phyloP scores from a whole-genome alignment of 2,113 vertebrate species.

The Cynopterus brachyotis region DNA sequence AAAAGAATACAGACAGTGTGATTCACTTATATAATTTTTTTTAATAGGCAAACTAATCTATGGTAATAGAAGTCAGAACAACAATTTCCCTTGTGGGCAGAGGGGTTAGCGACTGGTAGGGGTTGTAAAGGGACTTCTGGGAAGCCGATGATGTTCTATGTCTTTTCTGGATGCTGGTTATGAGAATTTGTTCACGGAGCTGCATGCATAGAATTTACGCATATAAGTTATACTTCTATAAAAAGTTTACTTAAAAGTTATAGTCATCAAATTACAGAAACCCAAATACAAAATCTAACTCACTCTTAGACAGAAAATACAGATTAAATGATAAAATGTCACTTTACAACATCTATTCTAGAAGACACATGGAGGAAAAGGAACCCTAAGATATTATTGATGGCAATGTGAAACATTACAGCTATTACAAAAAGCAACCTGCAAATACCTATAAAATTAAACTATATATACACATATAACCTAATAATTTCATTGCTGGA shows the following conservation, averaged over 20 bases:
- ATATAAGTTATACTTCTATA: background rate
- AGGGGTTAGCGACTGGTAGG: background rate
- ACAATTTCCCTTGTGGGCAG: background rate
- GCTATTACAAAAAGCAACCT: conserved; percentile 34
- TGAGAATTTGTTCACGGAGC: background rate
- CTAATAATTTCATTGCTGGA: background rate
- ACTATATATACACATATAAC: background rate
- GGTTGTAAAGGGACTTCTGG: background rate
- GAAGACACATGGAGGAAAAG: background rate
- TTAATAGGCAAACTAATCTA: background rate
- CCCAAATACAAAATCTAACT: conserved; percentile 17
- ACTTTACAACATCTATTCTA: background rate
- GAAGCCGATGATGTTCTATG: background rate
- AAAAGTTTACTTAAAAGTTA: conserved; percentile 24
- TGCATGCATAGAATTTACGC: background rate
- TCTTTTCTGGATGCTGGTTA: background rate
- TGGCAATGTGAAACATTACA: background rate
- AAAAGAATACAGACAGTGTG: background rate
- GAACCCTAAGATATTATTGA: background rate
- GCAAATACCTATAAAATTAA: background rate
- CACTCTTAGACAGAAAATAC: background rate
- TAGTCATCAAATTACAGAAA: conserved; percentile 1
- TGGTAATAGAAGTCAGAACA: background rate
- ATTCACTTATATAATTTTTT: background rate
- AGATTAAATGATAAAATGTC: conserved; percentile 34